Evolutionary conservation across 2,888 invertebrate species (phyloP), one percentile per base, ranked within the genome.

Genomic region (Stenichneumon culpator): DNA sequence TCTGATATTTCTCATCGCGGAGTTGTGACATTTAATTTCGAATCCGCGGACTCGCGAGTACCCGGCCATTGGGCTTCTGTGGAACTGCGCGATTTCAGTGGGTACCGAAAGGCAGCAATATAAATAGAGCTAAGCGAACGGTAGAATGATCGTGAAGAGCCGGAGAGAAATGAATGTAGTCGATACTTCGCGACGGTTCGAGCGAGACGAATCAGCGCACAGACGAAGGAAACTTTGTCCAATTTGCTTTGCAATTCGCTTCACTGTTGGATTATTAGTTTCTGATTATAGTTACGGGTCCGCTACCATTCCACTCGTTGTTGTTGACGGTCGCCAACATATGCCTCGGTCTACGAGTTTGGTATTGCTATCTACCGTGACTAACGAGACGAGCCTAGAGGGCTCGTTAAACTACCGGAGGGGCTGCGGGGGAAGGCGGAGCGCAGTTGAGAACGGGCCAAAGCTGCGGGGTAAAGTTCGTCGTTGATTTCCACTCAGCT

Each of bases 211-310:
- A 22, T 78, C 28, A n/a, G 77, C 50, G 78, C 25, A 63, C 25
- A 32, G 14, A 69, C 39, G 39, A 25, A 36, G 9, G 14, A 79
- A 83, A 79, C 32, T 63, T 69, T 39, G 47, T 83, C 69, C 79
- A 79, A 75, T 79, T 74, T 63, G 65, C 69, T 72, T 72, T 39
- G 4, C 67, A 36, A 86, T 72, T 81, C 77, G 57, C 57, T 68
- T 47, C 63, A 67, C 68, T 73, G 50, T 60, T 65, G 65, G 54
- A 75, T 88, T 88, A 88, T 87, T 88, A 87, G 81, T 84, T 86
- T 57, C 67, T 67, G 84, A 80, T 83, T 88, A 73, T 74, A 85
- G 81, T 82, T 79, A 85, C 81, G 83, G 86, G 68, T 73, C 70
- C 44, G 74, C 70, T 14, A 39, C 54, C 16, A 22, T 67, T 60